Evolutionary conservation across 2,888 invertebrate species (phyloP).

Genomic region (Drosophila yooni): DNA sequence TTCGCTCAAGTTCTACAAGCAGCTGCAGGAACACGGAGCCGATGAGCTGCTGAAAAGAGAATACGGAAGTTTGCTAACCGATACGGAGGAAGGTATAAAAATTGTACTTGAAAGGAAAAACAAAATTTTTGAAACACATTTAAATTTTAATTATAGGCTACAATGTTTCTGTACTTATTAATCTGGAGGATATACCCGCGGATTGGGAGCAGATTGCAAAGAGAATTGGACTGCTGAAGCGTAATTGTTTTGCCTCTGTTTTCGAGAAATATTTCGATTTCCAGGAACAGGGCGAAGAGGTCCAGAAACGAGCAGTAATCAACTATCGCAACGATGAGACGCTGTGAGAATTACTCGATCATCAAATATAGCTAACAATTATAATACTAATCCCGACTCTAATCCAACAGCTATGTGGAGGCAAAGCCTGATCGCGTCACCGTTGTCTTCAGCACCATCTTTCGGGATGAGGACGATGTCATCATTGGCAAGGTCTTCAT

Average conservation of each 20-base stretch:
- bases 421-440: conserved; percentile 99
- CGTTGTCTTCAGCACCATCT: conserved; percentile 99
- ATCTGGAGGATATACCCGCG: conserved; percentile 95
- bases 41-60: conserved; percentile 97
- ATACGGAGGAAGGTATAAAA: conserved; percentile 92
- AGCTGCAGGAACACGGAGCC: conserved; percentile 98
- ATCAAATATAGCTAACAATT: too few relatives aligned
- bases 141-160: conserved; percentile 88
- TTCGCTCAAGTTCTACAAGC: conserved; percentile 98
- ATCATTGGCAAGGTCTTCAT: conserved; percentile 99
- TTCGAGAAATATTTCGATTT: conserved; percentile 99
- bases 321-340: conserved; percentile 99
- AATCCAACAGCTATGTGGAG: conserved; percentile 93
- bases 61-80: conserved; percentile 93
- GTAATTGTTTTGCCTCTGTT: conserved; percentile 99
- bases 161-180: conserved; percentile 96
- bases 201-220: conserved; percentile 96
- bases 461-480: conserved; percentile 99
- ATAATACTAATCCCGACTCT: neutral
- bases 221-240: conserved; percentile 96
- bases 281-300: conserved; percentile 96
- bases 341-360: conserved; percentile 88
- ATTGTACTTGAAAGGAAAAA: neutral
- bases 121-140: neutral
- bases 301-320: conserved; percentile 97